These are phyloP conservation scores for Automeris io DNA, from an alignment of 2,888 invertebrate genomes.

Conservation along the genomic window DNA sequence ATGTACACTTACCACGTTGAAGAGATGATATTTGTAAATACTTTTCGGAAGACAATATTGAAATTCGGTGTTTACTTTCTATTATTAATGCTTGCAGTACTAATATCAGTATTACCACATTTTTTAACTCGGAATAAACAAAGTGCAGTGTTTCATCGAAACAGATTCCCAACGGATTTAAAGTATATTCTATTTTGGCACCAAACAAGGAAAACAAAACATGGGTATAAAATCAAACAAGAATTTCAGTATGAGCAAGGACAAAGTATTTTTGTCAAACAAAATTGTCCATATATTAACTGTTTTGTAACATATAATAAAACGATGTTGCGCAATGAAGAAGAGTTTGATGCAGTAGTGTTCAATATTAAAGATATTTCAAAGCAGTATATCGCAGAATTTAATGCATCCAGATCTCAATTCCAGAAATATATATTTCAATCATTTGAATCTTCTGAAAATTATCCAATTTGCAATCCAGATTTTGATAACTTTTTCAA, in stretches of 20 bases:
- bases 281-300: slow-evolving; percentile 51
- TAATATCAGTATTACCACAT: slow-evolving; percentile 35
- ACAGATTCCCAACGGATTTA: slow-evolving; percentile 44
- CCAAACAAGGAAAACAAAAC: slow-evolving; percentile 17
- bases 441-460: slow-evolving; percentile 44
- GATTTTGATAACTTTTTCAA: slow-evolving; percentile 57
- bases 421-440: slow-evolving; percentile 55
- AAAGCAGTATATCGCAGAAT: slow-evolving; percentile 22
- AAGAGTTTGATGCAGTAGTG: slow-evolving; percentile 53
- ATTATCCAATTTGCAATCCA: slow-evolving; percentile 43
- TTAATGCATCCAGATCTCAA: slow-evolving; percentile 34
- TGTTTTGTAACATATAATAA: slow-evolving; percentile 56
- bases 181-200: slow-evolving; percentile 62
- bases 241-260: slow-evolving; percentile 29
- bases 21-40: slow-evolving; percentile 38
- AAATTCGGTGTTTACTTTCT: slow-evolving; percentile 27
- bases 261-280: slow-evolving; percentile 44
- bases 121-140: slow-evolving; percentile 18
- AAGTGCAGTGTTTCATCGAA: slow-evolving; percentile 9
- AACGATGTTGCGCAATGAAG: slow-evolving; percentile 28
- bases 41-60: slow-evolving; percentile 24
- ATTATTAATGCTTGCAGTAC: slow-evolving; percentile 21
- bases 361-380: slow-evolving; percentile 41
- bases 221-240: slow-evolving; percentile 15
- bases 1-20: slow-evolving; percentile 33